These are phyloP conservation scores for Formica aserva DNA, from an alignment of 2,888 invertebrate species.

Conservation along the genomic window DNA sequence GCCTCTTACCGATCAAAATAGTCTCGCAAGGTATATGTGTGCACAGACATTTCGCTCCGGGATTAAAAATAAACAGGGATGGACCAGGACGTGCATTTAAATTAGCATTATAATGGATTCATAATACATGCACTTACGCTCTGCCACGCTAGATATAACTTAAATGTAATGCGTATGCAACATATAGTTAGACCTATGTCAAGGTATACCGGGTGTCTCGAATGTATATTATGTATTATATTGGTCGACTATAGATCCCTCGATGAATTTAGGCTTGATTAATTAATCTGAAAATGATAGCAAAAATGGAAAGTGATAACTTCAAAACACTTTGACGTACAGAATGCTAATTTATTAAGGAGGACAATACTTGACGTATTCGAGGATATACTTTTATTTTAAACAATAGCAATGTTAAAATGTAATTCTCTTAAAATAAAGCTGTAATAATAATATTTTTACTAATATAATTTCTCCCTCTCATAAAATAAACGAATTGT, in stretches of 20 bases:
- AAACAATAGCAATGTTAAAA: neutral
- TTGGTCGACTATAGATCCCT: neutral
- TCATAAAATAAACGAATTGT: neutral
- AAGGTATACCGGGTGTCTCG: conserved; percentile 34
- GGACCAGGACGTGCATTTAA: conserved; percentile 47
- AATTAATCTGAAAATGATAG: neutral
- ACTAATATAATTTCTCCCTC: neutral
- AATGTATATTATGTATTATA: conserved; percentile 10
- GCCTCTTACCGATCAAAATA: conserved; percentile 3
- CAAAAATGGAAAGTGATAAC: conserved; percentile 2
- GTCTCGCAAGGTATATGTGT: neutral
- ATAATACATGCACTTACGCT: conserved; percentile 55
- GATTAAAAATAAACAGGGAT: conserved; percentile 52
- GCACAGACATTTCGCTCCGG: conserved; percentile 1
- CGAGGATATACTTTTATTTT: neutral
- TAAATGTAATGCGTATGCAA: conserved; percentile 25
- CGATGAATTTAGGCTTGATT: neutral
- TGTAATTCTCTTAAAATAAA: neutral
- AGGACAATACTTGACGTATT: too few relatives aligned
- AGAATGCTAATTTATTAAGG: neutral
- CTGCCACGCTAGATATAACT: conserved; percentile 51
- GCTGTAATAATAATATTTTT: neutral
- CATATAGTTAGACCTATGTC: conserved; percentile 21
- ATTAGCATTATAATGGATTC: conserved; percentile 55
- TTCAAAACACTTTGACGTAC: neutral